Conservation (phyloP, 2,888 invertebrate genomes). For the Dynastes hyllus region DNA sequence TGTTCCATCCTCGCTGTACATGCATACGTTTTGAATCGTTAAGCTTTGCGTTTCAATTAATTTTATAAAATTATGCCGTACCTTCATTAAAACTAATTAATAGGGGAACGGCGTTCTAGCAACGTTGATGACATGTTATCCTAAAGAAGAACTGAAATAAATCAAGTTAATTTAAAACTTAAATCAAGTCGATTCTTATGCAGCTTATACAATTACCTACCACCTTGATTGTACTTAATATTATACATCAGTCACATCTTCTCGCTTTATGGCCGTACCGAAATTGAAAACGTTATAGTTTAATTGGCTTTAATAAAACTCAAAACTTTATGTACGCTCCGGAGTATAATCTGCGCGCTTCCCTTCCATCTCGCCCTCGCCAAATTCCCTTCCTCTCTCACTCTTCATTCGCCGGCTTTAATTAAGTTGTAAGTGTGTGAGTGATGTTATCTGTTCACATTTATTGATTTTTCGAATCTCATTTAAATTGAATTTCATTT, state of each 20-base stretch:
- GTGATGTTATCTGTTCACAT: constrained; percentile 65
- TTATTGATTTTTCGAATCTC: constrained; percentile 64
- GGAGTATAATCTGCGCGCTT: constrained; percentile 31
- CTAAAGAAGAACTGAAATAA: constrained; percentile 25
- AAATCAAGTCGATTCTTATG: constrained; percentile 55
- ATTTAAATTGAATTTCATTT: constrained; percentile 56
- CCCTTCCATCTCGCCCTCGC: constrained; percentile 11
- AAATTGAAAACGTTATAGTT: constrained; percentile 68
- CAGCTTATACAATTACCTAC: constrained; percentile 52
- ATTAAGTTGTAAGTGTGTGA: constrained; percentile 68
- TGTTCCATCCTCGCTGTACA: too few relatives aligned
- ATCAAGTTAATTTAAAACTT: constrained; percentile 50
- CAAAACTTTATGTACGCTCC: constrained; percentile 57
- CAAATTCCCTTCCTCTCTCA: constrained; percentile 20
- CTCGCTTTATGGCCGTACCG: constrained; percentile 63
- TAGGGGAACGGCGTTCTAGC: neutral
- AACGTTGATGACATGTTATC: constrained; percentile 11
- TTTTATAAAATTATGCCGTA: neutral
- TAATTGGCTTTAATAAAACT: constrained; percentile 68
- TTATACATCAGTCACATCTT: constrained; percentile 61
- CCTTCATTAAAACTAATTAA: constrained; percentile 17
- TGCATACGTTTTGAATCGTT: neutral
- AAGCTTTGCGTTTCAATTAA: neutral
- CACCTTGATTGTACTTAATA: constrained; percentile 54
- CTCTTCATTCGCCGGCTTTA: constrained; percentile 62